Conservation (phyloP, 92 coral and sea anemone species). For the Isaurus tuberculatus region DNA sequence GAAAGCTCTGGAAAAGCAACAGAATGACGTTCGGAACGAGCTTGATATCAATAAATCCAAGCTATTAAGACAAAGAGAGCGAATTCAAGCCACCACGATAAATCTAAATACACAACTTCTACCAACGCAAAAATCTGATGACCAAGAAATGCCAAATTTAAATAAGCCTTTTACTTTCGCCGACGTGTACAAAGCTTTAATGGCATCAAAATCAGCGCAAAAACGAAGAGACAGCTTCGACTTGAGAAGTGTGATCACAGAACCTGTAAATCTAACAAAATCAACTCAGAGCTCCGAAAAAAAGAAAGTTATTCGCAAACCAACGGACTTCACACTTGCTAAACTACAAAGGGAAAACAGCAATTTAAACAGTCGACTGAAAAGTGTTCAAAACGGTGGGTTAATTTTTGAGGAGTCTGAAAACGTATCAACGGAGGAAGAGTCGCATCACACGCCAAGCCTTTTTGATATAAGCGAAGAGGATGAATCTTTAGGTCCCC, state of each 20-base stretch:
- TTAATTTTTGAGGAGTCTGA: conserved; percentile 5
- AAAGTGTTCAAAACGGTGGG: conserved; percentile 50
- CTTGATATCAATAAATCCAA: conserved; percentile 59
- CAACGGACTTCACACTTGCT: conserved; percentile 70
- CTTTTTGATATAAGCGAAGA: conserved; percentile 73
- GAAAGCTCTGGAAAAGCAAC: conserved; percentile 64
- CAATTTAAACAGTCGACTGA: conserved; percentile 48
- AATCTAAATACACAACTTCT: background rate
- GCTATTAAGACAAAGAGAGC: conserved; percentile 72
- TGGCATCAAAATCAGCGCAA: conserved; percentile 47
- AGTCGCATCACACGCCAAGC: conserved; percentile 38
- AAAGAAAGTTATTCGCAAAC: conserved; percentile 82
- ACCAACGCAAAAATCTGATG: conserved; percentile 18
- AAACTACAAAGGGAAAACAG: conserved; percentile 79
- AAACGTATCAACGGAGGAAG: conserved; percentile 23
- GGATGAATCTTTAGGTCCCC: conserved; percentile 70
- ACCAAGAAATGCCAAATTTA: background rate
- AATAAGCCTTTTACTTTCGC: conserved; percentile 37
- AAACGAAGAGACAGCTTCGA: conserved; percentile 36
- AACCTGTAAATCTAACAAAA: conserved; percentile 45
- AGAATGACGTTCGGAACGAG: conserved; percentile 52
- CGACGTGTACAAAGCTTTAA: conserved; percentile 77
- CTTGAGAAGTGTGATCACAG: conserved; percentile 59
- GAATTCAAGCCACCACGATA: conserved; percentile 57
- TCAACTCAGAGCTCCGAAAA: conserved; percentile 80